Evolutionary conservation across 2,113 vertebrate species (phyloP).

Genomic region (Nyctereutes procyonoides): DNA sequence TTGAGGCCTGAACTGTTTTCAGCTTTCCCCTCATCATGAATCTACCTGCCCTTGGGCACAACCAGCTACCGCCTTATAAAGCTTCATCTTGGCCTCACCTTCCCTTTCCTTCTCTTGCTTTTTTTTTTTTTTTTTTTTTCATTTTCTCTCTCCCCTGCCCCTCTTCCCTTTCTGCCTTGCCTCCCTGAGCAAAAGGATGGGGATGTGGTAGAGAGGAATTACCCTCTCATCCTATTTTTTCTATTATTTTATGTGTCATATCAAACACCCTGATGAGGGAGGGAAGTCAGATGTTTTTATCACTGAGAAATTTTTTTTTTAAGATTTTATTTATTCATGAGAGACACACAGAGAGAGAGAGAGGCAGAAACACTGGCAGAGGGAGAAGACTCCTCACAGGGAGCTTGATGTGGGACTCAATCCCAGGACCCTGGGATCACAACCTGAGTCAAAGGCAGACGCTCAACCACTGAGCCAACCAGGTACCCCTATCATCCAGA

Average conservation of each 20-base stretch:
- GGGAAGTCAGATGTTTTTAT: not conserved
- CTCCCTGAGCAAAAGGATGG: not conserved
- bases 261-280: not conserved
- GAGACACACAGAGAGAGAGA: too few species aligned
- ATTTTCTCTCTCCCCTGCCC: not conserved
- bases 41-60: not conserved
- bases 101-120: not conserved
- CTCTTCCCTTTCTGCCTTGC: not conserved
- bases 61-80: not conserved
- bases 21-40: not conserved
- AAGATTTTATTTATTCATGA: too few species aligned
- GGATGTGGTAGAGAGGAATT: rapidly evolving
- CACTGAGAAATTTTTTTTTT: too few species aligned
- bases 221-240: not conserved
- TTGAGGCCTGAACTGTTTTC: not conserved
- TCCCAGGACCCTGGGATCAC: too few species aligned
- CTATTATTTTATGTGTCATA: not conserved
- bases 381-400: too few species aligned
- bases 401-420: too few species aligned
- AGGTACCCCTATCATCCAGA: not conserved
- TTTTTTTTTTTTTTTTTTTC: not conserved
- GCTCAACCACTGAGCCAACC: too few species aligned
- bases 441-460: too few species aligned
- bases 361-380: too few species aligned
- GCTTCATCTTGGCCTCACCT: not conserved